These are phyloP conservation scores for Myiozetetes cayanensis DNA, from an alignment of 2,113 vertebrate species.

Conservation along the genomic window DNA sequence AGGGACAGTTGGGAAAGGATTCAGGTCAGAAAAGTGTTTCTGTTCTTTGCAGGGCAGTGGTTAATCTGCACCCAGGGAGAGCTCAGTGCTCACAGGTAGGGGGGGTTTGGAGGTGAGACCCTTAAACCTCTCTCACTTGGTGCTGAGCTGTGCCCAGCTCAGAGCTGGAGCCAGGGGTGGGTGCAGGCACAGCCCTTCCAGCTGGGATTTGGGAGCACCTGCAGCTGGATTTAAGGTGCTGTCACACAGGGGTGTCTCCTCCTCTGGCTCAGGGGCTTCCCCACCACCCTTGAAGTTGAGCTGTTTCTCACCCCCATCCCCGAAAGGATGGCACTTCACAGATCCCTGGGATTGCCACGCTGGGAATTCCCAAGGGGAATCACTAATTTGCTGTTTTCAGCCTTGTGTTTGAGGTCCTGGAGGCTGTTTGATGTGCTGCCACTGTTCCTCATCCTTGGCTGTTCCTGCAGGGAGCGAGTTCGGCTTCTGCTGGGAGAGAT, in stretches of 20 bases:
- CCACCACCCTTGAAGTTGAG: not conserved
- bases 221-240: not conserved
- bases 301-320: not conserved
- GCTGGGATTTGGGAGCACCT: fast-evolving
- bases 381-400: not conserved
- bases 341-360: fast-evolving
- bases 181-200: fast-evolving
- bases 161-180: not conserved
- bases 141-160: not conserved
- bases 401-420: fast-evolving
- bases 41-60: not conserved
- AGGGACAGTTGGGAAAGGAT: not conserved
- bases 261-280: not conserved
- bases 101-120: not conserved
- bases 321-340: fast-evolving
- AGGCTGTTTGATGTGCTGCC: not conserved
- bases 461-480: not conserved
- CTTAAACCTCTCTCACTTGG: not conserved
- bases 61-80: not conserved
- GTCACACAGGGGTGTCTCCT: not conserved
- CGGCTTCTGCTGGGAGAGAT: fast-evolving
- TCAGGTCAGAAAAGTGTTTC: not conserved
- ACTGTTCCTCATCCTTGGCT: fast-evolving
- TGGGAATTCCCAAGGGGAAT: fast-evolving
- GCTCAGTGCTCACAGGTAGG: not conserved